These are phyloP conservation scores for Stigmatopora argus DNA, from an alignment of 2,113 vertebrate genomes.

Conservation along the genomic window DNA sequence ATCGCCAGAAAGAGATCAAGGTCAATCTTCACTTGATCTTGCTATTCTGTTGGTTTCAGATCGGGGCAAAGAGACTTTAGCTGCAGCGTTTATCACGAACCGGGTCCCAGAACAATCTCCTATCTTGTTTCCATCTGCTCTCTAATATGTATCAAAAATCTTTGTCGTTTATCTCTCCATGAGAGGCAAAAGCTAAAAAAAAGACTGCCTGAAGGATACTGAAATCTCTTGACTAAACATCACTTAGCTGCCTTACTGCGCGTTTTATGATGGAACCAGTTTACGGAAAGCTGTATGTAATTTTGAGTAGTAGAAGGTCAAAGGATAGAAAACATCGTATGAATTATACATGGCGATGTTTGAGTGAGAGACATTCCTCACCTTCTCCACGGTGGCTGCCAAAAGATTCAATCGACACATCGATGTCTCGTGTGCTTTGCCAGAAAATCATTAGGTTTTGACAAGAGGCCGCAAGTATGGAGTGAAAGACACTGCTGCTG, in stretches of 20 bases:
- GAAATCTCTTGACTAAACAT: conserved; percentile 15
- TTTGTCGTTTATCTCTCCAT: neutral
- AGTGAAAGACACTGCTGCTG: neutral
- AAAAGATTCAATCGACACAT: conserved; percentile 14
- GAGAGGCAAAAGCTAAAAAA: neutral
- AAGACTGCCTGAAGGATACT: neutral
- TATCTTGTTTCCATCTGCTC: neutral
- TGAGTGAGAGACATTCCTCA: conserved; percentile 28
- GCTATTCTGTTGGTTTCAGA: neutral
- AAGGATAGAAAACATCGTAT: conserved; percentile 48
- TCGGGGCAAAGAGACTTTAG: neutral
- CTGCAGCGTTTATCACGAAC: neutral
- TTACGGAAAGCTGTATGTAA: conserved; percentile 28
- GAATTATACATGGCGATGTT: conserved; percentile 50
- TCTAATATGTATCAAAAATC: neutral
- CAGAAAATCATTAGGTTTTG: conserved; percentile 7
- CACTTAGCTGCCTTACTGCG: neutral
- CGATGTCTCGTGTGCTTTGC: conserved; percentile 3
- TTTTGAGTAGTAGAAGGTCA: conserved; percentile 38
- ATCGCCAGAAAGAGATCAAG: conserved; percentile 1
- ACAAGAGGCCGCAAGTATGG: conserved; percentile 5
- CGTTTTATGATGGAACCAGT: neutral
- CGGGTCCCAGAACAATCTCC: neutral
- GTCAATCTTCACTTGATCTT: conserved; percentile 7
- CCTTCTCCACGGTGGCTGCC: conserved; percentile 9